Conservation (phyloP, 2,797 vertebrate species). For the Fringilla coelebs region DNA sequence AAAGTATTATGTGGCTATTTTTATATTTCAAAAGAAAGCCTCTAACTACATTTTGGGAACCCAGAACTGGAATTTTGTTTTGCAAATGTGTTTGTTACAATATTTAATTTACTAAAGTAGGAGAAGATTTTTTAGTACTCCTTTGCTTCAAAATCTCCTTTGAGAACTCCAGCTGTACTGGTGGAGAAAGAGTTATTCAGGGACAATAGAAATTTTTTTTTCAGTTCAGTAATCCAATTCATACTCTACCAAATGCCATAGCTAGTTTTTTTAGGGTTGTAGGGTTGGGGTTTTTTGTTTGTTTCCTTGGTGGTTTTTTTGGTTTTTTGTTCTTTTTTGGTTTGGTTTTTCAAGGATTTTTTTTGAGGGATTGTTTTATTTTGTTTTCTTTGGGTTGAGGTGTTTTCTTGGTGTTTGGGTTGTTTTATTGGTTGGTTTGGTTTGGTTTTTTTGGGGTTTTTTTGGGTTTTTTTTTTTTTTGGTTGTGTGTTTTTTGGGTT, state of each 20-base stretch:
- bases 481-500: neutral
- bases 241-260: neutral
- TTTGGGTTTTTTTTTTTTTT: neutral
- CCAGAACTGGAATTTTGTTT: neutral
- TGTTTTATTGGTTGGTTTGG: neutral
- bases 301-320: neutral
- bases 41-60: neutral
- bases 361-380: neutral
- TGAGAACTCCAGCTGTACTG: neutral
- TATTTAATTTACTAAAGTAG: neutral
- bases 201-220: neutral
- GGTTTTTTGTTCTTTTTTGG: neutral
- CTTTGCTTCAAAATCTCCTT: neutral
- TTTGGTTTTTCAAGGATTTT: neutral
- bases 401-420: neutral
- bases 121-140: neutral
- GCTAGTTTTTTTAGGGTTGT: neutral
- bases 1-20: neutral
- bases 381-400: neutral
- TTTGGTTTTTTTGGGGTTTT: neutral
- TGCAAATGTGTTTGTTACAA: neutral
- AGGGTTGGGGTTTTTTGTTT: neutral
- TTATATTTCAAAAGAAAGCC: neutral
- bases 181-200: neutral
- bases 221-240: neutral